Evolutionary conservation across 2,113 vertebrate species (phyloP).

Genomic region (Ia io): DNA sequence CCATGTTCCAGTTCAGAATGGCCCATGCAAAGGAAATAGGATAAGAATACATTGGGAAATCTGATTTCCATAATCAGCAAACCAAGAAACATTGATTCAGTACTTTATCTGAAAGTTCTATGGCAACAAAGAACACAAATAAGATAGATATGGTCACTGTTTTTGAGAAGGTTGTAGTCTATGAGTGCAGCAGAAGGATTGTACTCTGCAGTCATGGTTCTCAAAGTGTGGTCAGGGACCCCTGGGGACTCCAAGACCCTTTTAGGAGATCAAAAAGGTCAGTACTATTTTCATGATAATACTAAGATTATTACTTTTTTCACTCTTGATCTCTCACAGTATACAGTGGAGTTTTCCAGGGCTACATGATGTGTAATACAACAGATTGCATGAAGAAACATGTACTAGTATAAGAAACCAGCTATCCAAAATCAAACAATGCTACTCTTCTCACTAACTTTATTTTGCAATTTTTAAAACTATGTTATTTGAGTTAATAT

Average conservation of each 20-base stretch:
- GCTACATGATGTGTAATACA: background rate
- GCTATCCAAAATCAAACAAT: background rate
- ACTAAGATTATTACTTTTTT: background rate
- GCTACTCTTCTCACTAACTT: background rate
- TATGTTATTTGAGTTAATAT: background rate
- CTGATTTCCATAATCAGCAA: background rate
- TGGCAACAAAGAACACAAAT: background rate
- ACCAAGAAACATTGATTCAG: background rate
- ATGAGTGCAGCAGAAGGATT: background rate
- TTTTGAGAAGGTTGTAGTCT: background rate
- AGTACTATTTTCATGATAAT: background rate
- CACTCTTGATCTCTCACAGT: background rate
- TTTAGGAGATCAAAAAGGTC: background rate
- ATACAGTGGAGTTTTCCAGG: background rate
- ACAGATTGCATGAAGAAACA: conserved; percentile 4
- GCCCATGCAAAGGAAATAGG: background rate
- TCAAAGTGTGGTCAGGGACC: background rate
- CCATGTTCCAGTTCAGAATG: background rate
- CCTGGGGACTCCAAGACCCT: background rate
- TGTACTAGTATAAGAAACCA: background rate
- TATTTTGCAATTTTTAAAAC: background rate
- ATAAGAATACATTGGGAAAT: background rate
- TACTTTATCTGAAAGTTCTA: background rate
- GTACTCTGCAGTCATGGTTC: background rate
- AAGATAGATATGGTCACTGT: background rate